Conservation (phyloP, 2,888 invertebrate species). For the Miltochrista miniata region DNA sequence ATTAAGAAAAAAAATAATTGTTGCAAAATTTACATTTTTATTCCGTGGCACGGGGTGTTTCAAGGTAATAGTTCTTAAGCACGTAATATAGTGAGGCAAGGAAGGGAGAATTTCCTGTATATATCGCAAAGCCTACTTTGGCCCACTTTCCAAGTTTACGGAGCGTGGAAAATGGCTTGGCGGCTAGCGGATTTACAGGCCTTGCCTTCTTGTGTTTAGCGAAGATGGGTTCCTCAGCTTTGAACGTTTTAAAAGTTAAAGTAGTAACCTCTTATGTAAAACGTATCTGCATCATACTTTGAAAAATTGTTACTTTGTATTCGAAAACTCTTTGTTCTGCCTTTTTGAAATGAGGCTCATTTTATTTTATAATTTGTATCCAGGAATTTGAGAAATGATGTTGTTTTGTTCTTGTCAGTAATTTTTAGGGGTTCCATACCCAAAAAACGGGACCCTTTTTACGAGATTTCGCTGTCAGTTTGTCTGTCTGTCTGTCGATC, state of each 20-base stretch:
- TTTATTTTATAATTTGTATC: too few relatives aligned
- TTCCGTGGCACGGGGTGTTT: constrained; percentile 55
- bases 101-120: constrained; percentile 61
- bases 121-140: constrained; percentile 77
- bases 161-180: constrained; percentile 75
- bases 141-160: constrained; percentile 78
- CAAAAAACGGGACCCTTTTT: too few relatives aligned
- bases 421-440: too few relatives aligned
- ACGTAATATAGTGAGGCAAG: constrained; percentile 66
- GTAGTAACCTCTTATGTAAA: not conserved
- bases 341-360: not conserved
- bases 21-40: constrained; percentile 61
- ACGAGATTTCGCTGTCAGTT: too few relatives aligned
- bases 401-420: too few relatives aligned
- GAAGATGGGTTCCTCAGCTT: constrained; percentile 28
- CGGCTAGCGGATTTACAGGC: constrained; percentile 69
- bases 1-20: constrained; percentile 41
- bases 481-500: too few relatives aligned
- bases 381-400: too few relatives aligned
- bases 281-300: not conserved
- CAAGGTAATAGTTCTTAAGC: constrained; percentile 72
- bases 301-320: not conserved
- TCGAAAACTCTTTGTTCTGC: not conserved
- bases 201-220: constrained; percentile 40
- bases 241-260: constrained; percentile 21